Conservation (phyloP, 2,797 vertebrate species). For the Phalanger gymnotis region DNA sequence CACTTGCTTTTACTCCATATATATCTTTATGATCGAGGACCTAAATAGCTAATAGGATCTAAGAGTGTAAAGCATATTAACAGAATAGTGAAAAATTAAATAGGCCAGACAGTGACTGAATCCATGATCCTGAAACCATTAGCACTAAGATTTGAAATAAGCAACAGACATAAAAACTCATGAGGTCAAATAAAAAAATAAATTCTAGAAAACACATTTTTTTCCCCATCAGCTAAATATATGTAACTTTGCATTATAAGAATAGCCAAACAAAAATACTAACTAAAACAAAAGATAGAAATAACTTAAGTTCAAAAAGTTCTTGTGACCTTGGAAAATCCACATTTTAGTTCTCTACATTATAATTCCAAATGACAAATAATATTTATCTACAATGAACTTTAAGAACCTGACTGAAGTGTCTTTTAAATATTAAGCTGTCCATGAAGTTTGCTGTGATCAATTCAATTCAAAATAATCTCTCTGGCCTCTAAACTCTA, state of each 20-base stretch:
- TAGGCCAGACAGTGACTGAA: conserved; percentile 34
- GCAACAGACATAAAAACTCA: neutral
- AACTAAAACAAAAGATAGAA: conserved; percentile 32
- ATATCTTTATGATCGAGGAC: neutral
- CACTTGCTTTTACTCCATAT: conserved; percentile 35
- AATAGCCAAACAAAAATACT: conserved; percentile 25
- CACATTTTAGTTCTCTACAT: conserved; percentile 39
- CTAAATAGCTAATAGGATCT: neutral
- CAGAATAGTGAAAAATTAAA: neutral
- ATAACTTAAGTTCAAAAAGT: conserved; percentile 15
- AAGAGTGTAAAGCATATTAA: conserved; percentile 42
- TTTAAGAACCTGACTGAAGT: conserved; percentile 50
- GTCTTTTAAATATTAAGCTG: neutral
- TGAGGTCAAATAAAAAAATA: conserved; percentile 3
- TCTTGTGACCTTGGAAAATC: conserved; percentile 46
- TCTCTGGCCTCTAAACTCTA: conserved; percentile 23
- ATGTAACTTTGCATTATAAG: conserved; percentile 2
- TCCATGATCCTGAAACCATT: conserved; percentile 15
- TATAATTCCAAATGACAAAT: conserved; percentile 43
- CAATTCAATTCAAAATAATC: conserved; percentile 16
- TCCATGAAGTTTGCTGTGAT: neutral
- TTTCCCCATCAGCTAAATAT: conserved; percentile 43
- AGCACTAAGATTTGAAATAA: neutral
- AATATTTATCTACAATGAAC: conserved; percentile 35
- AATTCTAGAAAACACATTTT: neutral